A percentile compares a stretch with the other conserved stretches of the same genome.
Evolutionary conservation across 2,888 invertebrate species (phyloP).

Genomic region (Ypsolopha sequella): DNA sequence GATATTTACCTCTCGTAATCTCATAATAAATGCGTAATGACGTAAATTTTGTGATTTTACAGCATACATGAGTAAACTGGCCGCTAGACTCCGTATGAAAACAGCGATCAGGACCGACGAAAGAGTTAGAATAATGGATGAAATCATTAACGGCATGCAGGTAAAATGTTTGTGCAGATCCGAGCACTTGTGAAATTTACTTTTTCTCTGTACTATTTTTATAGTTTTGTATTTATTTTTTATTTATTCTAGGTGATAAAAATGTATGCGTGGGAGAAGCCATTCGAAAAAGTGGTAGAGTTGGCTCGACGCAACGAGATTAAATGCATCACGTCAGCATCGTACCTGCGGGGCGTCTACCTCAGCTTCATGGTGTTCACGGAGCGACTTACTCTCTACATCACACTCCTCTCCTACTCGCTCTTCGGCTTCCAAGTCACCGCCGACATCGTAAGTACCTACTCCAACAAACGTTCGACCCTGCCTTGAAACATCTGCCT

Average conservation of each 20-base stretch:
- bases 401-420: constrained; percentile 83
- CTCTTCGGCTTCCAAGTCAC: constrained; percentile 73
- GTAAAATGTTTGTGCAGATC: constrained; percentile 43
- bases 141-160: constrained; percentile 93
- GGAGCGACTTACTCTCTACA: constrained; percentile 85
- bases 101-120: constrained; percentile 91
- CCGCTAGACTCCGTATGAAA: constrained; percentile 76
- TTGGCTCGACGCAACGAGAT: constrained; percentile 79
- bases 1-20: no score
- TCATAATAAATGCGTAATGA: no score
- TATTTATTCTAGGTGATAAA: constrained; percentile 81
- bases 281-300: constrained; percentile 87
- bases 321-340: constrained; percentile 71
- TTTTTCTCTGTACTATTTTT: neutral
- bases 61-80: constrained; percentile 76
- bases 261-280: constrained; percentile 97
- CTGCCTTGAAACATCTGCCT: neutral
- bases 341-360: constrained; percentile 76
- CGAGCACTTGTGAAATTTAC: neutral
- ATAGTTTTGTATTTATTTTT: neutral
- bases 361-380: constrained; percentile 85
- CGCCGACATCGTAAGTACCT: constrained; percentile 63
- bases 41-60: constrained; percentile 6
- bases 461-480: neutral
- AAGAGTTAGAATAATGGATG: constrained; percentile 93